Base-by-base conservation (phyloP, 2,113 vertebrate species). In the Bos javanicus region DNA sequence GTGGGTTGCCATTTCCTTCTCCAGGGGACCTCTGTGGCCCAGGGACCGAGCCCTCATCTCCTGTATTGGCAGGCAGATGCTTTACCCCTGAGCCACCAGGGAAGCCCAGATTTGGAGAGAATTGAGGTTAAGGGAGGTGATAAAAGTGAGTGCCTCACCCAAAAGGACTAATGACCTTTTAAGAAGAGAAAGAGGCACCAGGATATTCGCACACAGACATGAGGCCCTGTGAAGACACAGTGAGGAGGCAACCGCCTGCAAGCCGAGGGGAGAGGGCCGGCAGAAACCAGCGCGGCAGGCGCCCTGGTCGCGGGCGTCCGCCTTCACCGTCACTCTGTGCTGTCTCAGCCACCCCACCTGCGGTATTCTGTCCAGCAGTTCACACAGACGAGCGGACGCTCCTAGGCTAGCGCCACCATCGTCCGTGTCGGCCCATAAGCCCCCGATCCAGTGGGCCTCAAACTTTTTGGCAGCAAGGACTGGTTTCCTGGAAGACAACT, bases 341-440 rank as follows among this genome's bases (percentile, higher is more conserved):
- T 8, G 33, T 19, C 25, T 54, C 67, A 50, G 19, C 16, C 5
- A 1, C 13, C 7, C 50, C 5, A 0, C 1, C 25, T n/a, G 14
- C 7, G 30, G 3, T 25, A 1, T 48, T 48, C 48, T 48, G 48
- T 48, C 48, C 3, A 25, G 80, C 30, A 33, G 25, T 25, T 15
- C 5, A 12, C 28, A 33, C 7, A 33, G 10, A 13, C 0, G 0
- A 5, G 62, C 1, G 6, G 2, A 62, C 7, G 11, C 26, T 36
- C 54, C 54, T 8, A 26, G 11, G 23, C 52, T 12, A 76, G 26
- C 0, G n/a, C 36, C 21, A 16, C 21, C 10, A 4, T 5, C 0
- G 2, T 10, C 19, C 39, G 9, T 8, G 6, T 4, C 7, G 16
- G 43, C 46, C 23, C 15, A 2, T 10, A 17, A 23, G 0, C 11